phyloP scores from a whole-genome alignment of 2,888 invertebrate species.

The Drosophila borealis region DNA sequence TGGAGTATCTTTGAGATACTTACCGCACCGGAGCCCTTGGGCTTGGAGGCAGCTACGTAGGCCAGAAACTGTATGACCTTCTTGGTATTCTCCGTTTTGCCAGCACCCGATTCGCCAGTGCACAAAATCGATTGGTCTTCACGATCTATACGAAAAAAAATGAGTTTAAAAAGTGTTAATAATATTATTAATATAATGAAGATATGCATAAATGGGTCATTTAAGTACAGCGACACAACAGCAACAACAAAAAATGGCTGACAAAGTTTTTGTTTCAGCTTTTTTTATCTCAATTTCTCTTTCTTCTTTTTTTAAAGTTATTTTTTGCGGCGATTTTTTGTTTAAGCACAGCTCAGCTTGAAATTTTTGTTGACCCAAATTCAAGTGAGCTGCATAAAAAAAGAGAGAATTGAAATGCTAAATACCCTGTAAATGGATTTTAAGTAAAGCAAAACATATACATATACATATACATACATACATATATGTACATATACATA shows the following conservation, averaged over 20 bases:
- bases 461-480: no score
- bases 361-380: constrained; percentile 74
- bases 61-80: constrained; percentile 99
- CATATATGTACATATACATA: no score
- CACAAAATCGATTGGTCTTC: constrained; percentile 99
- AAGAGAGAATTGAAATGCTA: constrained; percentile 10
- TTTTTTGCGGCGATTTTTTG: constrained; percentile 18
- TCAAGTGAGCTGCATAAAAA: constrained; percentile 35
- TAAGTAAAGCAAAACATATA: no score
- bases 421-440: constrained; percentile 29
- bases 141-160: constrained; percentile 89
- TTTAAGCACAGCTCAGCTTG: constrained; percentile 71
- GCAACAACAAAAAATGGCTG: constrained; percentile 47
- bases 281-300: constrained; percentile 24
- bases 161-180: background rate
- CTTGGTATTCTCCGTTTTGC: constrained; percentile 99
- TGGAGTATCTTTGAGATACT: constrained; percentile 83
- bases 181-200: constrained; percentile 7
- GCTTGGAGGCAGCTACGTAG: constrained; percentile 99
- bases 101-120: constrained; percentile 99
- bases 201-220: constrained; percentile 35
- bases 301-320: constrained; percentile 10
- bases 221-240: constrained; percentile 12
- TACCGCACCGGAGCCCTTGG: constrained; percentile 95
- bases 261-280: constrained; percentile 38